Evolutionary conservation across 2,888 invertebrate genomes (phyloP).

Genomic region (Pristionchus exspectatus): DNA sequence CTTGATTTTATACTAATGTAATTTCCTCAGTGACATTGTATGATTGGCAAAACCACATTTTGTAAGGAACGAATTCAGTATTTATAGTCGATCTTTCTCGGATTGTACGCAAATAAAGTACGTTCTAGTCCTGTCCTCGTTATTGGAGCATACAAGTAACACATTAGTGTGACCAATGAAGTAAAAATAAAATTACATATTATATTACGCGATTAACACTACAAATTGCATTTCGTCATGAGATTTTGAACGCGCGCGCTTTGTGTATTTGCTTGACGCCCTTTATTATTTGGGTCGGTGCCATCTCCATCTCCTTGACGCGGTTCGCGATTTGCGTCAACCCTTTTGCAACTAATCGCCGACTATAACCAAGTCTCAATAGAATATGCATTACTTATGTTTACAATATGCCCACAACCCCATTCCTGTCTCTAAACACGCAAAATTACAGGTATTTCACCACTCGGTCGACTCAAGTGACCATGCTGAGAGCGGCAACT

Average conservation of each 20-base stretch:
- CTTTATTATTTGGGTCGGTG: neutral
- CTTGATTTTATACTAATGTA: too few relatives aligned
- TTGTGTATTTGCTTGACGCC: neutral
- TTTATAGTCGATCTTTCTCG: too few relatives aligned
- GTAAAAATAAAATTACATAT: neutral
- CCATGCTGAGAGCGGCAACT: slow-evolving; percentile 54
- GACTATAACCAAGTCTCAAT: neutral
- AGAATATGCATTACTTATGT: neutral
- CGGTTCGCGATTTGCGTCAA: neutral
- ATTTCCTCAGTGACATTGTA: too few relatives aligned
- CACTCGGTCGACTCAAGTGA: neutral
- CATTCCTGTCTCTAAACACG: neutral
- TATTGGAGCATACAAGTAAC: too few relatives aligned
- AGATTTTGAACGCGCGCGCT: neutral
- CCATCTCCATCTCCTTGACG: neutral
- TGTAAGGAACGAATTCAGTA: too few relatives aligned
- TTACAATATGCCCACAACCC: neutral
- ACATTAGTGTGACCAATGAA: neutral
- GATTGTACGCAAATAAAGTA: too few relatives aligned
- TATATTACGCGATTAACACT: neutral
- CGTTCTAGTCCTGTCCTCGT: too few relatives aligned
- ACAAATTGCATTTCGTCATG: neutral
- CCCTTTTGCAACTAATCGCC: neutral
- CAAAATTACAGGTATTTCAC: slow-evolving; percentile 20
- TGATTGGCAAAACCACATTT: too few relatives aligned